phyloP scores from a whole-genome alignment of 2,797 vertebrate genomes.

The Cirrhinus molitorella region DNA sequence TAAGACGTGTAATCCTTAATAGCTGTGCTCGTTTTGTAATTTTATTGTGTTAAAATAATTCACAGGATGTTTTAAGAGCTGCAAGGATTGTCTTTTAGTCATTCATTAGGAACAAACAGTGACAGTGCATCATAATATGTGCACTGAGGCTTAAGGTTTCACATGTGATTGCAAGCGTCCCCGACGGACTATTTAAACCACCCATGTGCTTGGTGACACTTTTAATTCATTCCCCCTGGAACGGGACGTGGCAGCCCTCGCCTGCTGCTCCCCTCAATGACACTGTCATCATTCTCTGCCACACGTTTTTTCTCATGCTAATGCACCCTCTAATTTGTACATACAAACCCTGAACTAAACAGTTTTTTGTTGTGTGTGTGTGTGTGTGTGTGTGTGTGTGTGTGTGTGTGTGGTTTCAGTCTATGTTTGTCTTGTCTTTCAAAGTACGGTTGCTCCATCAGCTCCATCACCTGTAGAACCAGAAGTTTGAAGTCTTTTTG shows the following conservation, averaged over 20 bases:
- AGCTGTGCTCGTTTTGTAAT: neutral
- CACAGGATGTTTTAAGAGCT: neutral
- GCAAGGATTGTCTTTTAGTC: slow-evolving; percentile 1
- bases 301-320: slow-evolving; percentile 51
- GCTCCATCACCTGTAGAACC: slow-evolving; percentile 41
- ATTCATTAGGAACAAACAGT: neutral
- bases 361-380: slow-evolving; percentile 21
- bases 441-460: slow-evolving; percentile 1
- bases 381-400: slow-evolving; percentile 19
- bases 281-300: slow-evolving; percentile 46
- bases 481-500: neutral
- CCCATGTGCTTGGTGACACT: slow-evolving; percentile 25
- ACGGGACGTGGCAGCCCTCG: slow-evolving; percentile 28
- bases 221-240: slow-evolving; percentile 37
- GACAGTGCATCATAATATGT: neutral
- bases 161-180: slow-evolving; percentile 2
- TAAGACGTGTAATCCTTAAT: neutral
- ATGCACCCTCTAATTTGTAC: slow-evolving; percentile 44
- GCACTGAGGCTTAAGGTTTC: neutral
- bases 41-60: neutral
- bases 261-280: slow-evolving; percentile 34
- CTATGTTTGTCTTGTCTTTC: slow-evolving; percentile 7
- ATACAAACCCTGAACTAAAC: slow-evolving; percentile 30
- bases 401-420: slow-evolving; percentile 11
- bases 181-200: slow-evolving; percentile 21